Conservation (phyloP, 2,888 invertebrate genomes). For the Aphrophora alni region DNA sequence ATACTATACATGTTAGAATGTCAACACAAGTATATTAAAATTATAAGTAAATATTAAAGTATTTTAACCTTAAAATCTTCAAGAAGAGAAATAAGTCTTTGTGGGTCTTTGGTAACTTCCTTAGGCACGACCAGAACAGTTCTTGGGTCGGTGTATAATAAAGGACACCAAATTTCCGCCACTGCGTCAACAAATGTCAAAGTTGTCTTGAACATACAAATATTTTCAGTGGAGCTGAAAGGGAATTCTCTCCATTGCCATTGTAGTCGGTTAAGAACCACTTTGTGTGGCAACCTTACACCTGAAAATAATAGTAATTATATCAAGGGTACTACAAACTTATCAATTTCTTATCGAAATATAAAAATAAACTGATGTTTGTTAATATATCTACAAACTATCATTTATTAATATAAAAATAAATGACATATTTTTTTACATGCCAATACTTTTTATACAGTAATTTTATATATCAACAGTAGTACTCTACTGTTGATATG, state of each 20-base stretch:
- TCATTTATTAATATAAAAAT: too few relatives aligned
- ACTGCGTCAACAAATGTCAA: conserved; percentile 91
- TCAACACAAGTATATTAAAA: too few relatives aligned
- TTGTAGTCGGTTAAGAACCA: conserved; percentile 79
- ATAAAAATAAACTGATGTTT: too few relatives aligned
- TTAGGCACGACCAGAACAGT: conserved; percentile 77
- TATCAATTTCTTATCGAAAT: too few relatives aligned
- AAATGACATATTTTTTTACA: too few relatives aligned
- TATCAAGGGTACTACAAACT: too few relatives aligned
- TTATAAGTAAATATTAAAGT: too few relatives aligned
- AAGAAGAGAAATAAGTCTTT: conserved; percentile 71
- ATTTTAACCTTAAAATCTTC: conserved; percentile 69
- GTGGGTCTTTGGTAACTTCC: conserved; percentile 77
- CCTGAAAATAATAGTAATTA: conserved; percentile 65
- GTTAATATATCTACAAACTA: too few relatives aligned
- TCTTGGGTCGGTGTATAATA: conserved; percentile 69
- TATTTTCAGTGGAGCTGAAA: conserved; percentile 68
- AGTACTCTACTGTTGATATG: too few relatives aligned
- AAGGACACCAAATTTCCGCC: conserved; percentile 85
- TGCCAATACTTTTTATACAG: too few relatives aligned
- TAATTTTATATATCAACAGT: too few relatives aligned
- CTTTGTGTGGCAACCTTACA: conserved; percentile 78
- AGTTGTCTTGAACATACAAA: conserved; percentile 88
- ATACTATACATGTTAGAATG: too few relatives aligned
- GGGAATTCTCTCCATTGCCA: conserved; percentile 91